These are phyloP conservation scores for Colletes latitarsis DNA, from an alignment of 1,140 invertebrate genomes.

Conservation along the genomic window DNA sequence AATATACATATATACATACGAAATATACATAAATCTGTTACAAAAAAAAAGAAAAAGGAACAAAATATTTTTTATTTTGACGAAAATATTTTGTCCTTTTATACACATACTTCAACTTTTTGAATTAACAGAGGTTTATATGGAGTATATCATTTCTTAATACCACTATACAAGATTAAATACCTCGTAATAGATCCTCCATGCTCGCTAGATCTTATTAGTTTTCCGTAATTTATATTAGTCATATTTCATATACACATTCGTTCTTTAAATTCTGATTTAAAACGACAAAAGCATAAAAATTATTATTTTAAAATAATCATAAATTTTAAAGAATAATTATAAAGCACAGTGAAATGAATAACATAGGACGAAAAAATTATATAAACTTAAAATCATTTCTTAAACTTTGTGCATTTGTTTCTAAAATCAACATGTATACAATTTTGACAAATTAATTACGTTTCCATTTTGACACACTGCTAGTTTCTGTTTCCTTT, in stretches of 20 bases:
- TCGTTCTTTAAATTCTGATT: neutral
- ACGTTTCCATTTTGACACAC: slow-evolving; percentile 61
- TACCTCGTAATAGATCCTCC: slow-evolving; percentile 53
- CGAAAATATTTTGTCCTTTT: slow-evolving; percentile 1
- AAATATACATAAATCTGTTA: neutral
- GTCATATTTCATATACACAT: slow-evolving; percentile 22
- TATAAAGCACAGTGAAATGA: neutral
- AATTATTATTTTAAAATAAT: slow-evolving; percentile 12
- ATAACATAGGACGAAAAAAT: neutral
- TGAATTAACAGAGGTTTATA: neutral
- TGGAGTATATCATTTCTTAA: slow-evolving; percentile 1
- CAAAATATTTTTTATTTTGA: neutral
- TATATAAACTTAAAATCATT: neutral
- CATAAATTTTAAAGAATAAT: neutral
- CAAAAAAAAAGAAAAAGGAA: neutral
- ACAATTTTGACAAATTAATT: slow-evolving; percentile 50
- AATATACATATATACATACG: neutral
- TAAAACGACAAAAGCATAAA: neutral
- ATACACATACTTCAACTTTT: neutral
- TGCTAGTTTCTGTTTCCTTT: slow-evolving; percentile 77
- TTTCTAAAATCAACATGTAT: slow-evolving; percentile 2
- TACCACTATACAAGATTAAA: neutral
- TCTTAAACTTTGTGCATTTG: neutral
- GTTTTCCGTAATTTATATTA: slow-evolving; percentile 16
- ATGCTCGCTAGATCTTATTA: slow-evolving; percentile 50